Conservation (phyloP, 2,113 vertebrate species). For the Daphoenositta chrysoptera region DNA sequence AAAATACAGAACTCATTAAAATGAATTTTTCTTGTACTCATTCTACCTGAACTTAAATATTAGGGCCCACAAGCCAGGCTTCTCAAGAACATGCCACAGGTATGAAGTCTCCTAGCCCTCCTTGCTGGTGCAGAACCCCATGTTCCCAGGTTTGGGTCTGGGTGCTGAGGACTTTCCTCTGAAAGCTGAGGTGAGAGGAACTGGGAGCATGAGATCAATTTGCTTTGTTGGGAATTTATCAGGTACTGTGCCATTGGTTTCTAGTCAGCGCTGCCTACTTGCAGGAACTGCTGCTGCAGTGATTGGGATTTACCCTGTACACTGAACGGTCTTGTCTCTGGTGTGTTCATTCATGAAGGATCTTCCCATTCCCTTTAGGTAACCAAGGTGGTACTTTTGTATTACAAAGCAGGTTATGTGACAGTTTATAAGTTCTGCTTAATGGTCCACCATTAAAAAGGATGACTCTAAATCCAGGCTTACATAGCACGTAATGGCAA, state of each 20-base stretch:
- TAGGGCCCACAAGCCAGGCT: conserved; percentile 24
- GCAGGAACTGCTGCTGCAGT: background rate
- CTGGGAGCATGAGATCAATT: background rate
- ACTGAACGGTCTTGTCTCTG: background rate
- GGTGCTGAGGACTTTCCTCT: background rate
- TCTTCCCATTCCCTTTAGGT: background rate
- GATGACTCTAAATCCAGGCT: background rate
- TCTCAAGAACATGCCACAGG: conserved; percentile 47
- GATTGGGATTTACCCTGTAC: background rate
- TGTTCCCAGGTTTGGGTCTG: background rate
- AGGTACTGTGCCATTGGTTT: background rate
- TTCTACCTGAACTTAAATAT: background rate
- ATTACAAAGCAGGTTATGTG: background rate
- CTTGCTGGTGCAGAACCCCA: background rate
- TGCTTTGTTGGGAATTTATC: background rate
- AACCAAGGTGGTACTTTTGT: background rate
- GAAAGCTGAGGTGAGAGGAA: background rate
- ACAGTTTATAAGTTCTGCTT: background rate
- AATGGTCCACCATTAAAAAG: background rate
- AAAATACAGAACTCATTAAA: background rate
- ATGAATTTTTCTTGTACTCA: background rate
- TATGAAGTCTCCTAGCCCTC: background rate
- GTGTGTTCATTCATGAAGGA: background rate
- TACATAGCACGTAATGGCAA: background rate
- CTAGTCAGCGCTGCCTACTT: background rate